A percentile compares a stretch with the other conserved stretches of the same genome.
phyloP scores from a whole-genome alignment of 2,797 vertebrate genomes.

The Anas bahamensis region DNA sequence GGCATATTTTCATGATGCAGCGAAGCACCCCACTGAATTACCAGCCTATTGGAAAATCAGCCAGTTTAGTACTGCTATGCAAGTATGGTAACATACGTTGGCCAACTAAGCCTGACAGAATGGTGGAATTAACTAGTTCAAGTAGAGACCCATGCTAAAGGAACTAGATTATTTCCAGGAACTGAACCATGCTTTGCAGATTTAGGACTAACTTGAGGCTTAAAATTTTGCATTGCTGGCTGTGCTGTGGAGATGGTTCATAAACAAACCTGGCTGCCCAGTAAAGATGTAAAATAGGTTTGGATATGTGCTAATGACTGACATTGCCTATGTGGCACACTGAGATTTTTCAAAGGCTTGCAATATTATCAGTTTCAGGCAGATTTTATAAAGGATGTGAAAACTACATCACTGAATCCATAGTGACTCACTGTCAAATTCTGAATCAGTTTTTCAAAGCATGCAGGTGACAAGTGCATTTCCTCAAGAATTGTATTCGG shows the following conservation, averaged over 20 bases:
- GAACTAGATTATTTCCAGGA: background rate
- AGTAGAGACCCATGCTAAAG: background rate
- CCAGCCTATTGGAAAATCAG: background rate
- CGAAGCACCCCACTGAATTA: background rate
- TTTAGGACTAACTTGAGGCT: background rate
- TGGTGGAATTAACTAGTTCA: background rate
- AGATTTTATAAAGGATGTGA: background rate
- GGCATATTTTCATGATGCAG: background rate
- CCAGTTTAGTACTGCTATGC: background rate
- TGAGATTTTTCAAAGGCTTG: conserved; percentile 21
- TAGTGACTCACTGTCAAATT: background rate
- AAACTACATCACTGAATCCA: conserved; percentile 3
- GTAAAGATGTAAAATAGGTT: background rate
- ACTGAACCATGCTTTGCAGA: background rate
- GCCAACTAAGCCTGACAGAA: background rate
- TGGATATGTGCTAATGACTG: background rate
- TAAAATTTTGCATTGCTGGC: background rate
- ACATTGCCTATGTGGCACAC: background rate
- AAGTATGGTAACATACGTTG: background rate
- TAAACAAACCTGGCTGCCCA: background rate
- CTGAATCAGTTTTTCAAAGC: conserved; percentile 1
- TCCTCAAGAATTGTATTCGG: background rate
- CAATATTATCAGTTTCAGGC: background rate
- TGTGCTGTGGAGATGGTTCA: background rate
- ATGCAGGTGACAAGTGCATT: background rate